Evolutionary conservation across 2,113 vertebrate species (phyloP), one percentile per base, ranked within the genome.

Genomic region (Gadus chalcogrammus): DNA sequence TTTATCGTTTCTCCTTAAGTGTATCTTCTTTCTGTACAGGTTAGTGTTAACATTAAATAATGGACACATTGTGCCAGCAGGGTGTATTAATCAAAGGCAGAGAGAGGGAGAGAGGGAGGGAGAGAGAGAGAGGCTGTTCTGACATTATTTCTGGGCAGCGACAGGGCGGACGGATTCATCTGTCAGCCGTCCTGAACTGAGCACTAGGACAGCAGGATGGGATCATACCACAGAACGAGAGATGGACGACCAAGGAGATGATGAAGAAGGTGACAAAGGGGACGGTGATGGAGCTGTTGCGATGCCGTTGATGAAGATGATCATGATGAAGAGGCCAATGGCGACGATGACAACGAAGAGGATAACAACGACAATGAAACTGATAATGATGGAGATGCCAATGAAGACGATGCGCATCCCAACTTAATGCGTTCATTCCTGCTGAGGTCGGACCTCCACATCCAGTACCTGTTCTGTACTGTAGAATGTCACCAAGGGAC

Each of bases 101-200:
- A 48, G 42, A 48, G 42, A 12, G 42, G 8, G 42, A 48, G 42
- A 48, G 42, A 48, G 42, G 11, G 42, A 48, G 42, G 11, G 42
- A 48, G 42, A 48, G 42, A 48, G 42, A 48, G 42, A 48, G 42
- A 48, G 42, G 11, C 12, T 20, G 48, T 15, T 71, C 76, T 56
- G 79, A 70, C 65, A 15, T 71, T 27, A 61, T 71, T 68, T 69
- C 70, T 42, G 12, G 70, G 61, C 76, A 72, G 79, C 16, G 72
- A 85, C 75, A 53, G 77, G 65, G 31, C 64, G n/a, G 68, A 70
- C 66, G 76, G 79, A 70, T 70, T 84, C 81, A 86, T 88, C 84
- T 81, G 65, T 85, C 81, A 76, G 1, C 16, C 74, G 67, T 74
- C 71, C 61, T 72, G 9, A 52, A 67, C 62, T 28, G 42, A 48